Evolutionary conservation across 2,797 vertebrate genomes (phyloP), one percentile per base, ranked within the genome.

Genomic region (Anniella stebbinsi): DNA sequence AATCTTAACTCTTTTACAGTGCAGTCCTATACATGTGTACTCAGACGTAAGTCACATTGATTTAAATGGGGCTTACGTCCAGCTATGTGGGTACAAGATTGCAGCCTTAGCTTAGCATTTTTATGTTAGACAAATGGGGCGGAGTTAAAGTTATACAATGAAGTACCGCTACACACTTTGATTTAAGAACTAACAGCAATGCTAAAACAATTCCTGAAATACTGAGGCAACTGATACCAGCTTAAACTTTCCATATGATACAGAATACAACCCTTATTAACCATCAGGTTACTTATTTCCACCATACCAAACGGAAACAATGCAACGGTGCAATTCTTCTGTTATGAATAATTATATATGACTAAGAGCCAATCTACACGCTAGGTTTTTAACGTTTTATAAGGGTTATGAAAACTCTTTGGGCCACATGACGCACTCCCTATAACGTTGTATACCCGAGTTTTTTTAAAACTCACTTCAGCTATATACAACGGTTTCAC

Each of bases 281-380:
- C 30, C 89, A 88, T 2, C 78, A 94, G n/a, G 21, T 41, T 36
- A 90, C 72, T 88, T 89, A 86, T 57, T 76, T 84, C 76, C 7
- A 38, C 51, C 60, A 94, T 89, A 92, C 75, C 38, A 88, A 92
- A 92, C n/a, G 85, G 28, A 91, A 91, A 91, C 45, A 92, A 88
- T 84, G 85, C 88, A 72, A 78, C 84, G 15, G n/a, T 60, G 88
- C 17, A 93, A 91, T 48, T 93, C 92, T 88, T 93, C 77, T 92
- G 90, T 88, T 77, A 91, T 83, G 45, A 57, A 88, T 76, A 93
- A 89, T 82, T 90, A 86, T n/a, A 80, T 28, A 12, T 84, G 36
- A 15, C 36, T 45, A n/a, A n/a, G n/a, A n/a, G n/a, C n/a, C n/a
- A n/a, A n/a, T n/a, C n/a, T n/a, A n/a, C n/a, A n/a, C n/a, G n/a